Evolutionary conservation across 92 coral and sea anemone genomes (phyloP).

Genomic region (Diadumene lineata): DNA sequence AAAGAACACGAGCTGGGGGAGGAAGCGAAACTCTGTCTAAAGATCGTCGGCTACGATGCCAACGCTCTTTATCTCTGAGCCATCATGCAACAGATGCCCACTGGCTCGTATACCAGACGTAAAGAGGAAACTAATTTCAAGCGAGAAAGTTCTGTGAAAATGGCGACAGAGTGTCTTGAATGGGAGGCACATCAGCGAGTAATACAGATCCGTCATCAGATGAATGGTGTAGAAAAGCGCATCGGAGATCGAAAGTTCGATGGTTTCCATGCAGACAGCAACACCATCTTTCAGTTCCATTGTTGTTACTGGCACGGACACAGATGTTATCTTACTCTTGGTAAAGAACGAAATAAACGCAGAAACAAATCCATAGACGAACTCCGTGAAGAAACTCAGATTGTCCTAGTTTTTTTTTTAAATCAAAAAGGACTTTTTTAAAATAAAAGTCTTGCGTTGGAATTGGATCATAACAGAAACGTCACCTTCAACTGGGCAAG

Average conservation of each 20-base stretch:
- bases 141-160: constrained; percentile 26
- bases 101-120: constrained; percentile 17
- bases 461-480: constrained; percentile 17
- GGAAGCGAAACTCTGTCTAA: constrained; percentile 29
- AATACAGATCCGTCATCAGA: constrained; percentile 22
- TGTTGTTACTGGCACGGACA: constrained; percentile 31
- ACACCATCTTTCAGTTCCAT: constrained; percentile 16
- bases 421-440: too few relatives aligned
- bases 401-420: too few relatives aligned
- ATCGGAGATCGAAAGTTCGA: constrained; percentile 13
- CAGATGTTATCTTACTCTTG: neutral
- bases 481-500: constrained; percentile 25
- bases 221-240: neutral
- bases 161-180: constrained; percentile 36
- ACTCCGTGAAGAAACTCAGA: constrained; percentile 7
- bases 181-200: constrained; percentile 30
- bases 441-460: constrained; percentile 10
- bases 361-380: constrained; percentile 12
- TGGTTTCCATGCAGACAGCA: constrained; percentile 2
- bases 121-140: constrained; percentile 33
- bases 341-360: neutral
- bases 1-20: constrained; percentile 45
- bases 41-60: constrained; percentile 48
- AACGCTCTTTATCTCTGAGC: too few relatives aligned
- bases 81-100: constrained; percentile 42